phyloP scores from a whole-genome alignment of 2,888 invertebrate species.

The Oligia latruncula region DNA sequence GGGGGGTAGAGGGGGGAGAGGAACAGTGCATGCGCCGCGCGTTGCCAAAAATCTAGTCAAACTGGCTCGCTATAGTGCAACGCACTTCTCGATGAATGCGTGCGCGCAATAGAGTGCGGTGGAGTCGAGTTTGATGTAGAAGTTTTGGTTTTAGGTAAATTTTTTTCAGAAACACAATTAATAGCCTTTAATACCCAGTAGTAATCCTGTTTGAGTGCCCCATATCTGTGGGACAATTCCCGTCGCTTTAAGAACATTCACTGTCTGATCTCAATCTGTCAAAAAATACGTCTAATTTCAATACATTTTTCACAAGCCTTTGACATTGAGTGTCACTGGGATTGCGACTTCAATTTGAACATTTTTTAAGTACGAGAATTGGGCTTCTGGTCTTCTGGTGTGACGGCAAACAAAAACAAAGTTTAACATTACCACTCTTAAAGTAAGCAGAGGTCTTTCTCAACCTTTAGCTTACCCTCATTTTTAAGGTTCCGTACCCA shows the following conservation, averaged over 20 bases:
- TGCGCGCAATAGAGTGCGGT: slow-evolving; percentile 66
- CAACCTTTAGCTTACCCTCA: background rate
- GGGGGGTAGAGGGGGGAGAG: slow-evolving; percentile 56
- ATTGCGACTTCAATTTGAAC: too few species aligned
- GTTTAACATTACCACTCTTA: background rate
- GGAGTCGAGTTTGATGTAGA: slow-evolving; percentile 67
- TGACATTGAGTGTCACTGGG: too few species aligned
- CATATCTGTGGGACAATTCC: too few species aligned
- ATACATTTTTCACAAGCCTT: too few species aligned
- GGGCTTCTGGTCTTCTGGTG: background rate
- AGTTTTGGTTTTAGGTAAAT: background rate
- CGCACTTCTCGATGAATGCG: slow-evolving; percentile 87
- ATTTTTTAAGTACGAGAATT: too few species aligned
- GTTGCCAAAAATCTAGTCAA: slow-evolving; percentile 90
- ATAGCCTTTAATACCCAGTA: too few species aligned
- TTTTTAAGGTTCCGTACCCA: background rate
- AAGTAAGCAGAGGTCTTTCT: background rate
- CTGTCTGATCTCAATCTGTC: too few species aligned
- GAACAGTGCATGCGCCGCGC: slow-evolving; percentile 70
- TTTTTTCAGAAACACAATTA: too few species aligned
- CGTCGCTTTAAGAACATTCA: too few species aligned
- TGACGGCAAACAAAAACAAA: background rate
- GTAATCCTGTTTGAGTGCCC: too few species aligned
- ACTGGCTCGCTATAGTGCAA: slow-evolving; percentile 89
- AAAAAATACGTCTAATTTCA: too few species aligned